Conservation (phyloP, 2,797 vertebrate species). For the Catostomus latipinnis region DNA sequence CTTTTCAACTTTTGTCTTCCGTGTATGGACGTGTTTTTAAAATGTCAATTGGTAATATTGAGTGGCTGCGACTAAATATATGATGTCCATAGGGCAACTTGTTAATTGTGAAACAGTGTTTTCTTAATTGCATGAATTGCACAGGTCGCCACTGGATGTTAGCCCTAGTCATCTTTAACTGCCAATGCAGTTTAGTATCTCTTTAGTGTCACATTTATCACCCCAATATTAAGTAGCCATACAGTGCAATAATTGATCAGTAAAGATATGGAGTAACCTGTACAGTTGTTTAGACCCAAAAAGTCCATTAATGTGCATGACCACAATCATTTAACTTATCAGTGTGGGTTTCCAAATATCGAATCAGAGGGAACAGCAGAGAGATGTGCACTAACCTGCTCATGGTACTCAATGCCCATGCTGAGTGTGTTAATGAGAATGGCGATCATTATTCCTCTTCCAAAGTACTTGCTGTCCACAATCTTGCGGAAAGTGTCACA, state of each 20-base stretch:
- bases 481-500: constrained; percentile 92
- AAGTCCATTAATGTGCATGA: background rate
- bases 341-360: background rate
- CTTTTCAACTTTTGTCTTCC: too few relatives aligned
- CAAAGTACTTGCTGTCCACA: constrained; percentile 92
- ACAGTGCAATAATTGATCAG: background rate
- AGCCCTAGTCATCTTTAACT: too few relatives aligned
- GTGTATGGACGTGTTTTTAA: too few relatives aligned
- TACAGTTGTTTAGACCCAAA: background rate
- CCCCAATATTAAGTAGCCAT: background rate
- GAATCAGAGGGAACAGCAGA: background rate
- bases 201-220: too few relatives aligned
- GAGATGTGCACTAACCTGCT: constrained; percentile 80
- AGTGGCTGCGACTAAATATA: too few relatives aligned
- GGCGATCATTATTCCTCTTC: constrained; percentile 90
- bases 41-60: too few relatives aligned
- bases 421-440: constrained; percentile 91
- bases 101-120: too few relatives aligned
- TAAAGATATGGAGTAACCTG: background rate
- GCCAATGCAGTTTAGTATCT: too few relatives aligned
- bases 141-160: too few relatives aligned
- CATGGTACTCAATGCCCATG: constrained; percentile 92
- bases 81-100: too few relatives aligned
- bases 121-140: too few relatives aligned
- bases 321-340: constrained; percentile 8